Conservation (phyloP, 64 coral and sea anemone genomes). For the Porites lutea region DNA sequence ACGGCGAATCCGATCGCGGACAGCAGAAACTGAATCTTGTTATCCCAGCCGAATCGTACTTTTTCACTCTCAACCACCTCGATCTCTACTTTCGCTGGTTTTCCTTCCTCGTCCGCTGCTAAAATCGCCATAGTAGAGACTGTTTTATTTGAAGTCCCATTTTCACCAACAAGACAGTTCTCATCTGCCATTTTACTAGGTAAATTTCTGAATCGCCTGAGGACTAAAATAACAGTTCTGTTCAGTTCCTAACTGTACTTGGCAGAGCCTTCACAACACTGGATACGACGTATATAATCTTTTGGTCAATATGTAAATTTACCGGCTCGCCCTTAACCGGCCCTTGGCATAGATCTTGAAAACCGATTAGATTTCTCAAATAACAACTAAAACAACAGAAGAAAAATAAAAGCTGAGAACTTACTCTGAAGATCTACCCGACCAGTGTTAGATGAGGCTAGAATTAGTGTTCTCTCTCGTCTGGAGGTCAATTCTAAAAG, state of each 20-base stretch:
- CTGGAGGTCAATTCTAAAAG: neutral
- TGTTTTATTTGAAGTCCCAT: neutral
- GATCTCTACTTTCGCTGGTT: neutral
- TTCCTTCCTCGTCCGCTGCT: neutral
- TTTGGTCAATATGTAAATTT: too few species aligned
- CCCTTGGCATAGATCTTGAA: too few species aligned
- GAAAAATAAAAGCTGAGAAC: neutral
- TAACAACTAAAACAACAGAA: too few species aligned
- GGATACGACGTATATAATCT: neutral
- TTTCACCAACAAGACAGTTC: neutral
- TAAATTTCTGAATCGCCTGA: neutral
- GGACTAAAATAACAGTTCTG: neutral
- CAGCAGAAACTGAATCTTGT: conserved; percentile 55
- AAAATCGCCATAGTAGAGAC: conserved; percentile 32
- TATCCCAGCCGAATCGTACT: conserved; percentile 58
- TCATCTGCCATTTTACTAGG: neutral
- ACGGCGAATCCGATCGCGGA: conserved; percentile 64
- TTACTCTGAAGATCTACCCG: neutral
- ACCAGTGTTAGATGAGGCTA: neutral
- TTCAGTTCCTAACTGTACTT: neutral
- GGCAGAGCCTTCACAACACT: neutral
- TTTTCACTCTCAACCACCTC: conserved; percentile 9
- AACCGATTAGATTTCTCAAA: too few species aligned
- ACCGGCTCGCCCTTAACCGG: neutral
- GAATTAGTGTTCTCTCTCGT: too few species aligned